phyloP scores from a whole-genome alignment of 2,113 vertebrate genomes.

The Grammomys dolichurus region DNA sequence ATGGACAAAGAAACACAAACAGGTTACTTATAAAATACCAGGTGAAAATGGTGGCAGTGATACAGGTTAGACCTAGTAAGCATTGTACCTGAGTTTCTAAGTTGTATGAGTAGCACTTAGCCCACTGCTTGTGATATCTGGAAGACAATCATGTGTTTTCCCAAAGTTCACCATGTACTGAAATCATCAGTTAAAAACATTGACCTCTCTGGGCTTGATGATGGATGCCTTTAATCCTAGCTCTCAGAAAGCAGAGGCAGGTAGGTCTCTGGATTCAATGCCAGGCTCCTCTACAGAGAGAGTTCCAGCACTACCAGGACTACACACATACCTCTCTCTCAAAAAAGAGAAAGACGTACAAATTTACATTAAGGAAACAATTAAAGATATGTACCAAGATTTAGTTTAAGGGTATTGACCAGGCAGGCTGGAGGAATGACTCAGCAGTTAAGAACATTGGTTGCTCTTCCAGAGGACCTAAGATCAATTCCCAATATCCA shows the following conservation, averaged over 20 bases:
- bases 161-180: neutral
- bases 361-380: conserved; percentile 10
- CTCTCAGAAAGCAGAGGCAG: neutral
- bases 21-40: conserved; percentile 30
- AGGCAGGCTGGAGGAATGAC: neutral
- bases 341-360: neutral
- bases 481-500: neutral
- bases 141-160: neutral
- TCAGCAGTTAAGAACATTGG: neutral
- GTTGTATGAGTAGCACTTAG: neutral
- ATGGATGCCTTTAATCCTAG: neutral
- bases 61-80: neutral
- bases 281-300: neutral
- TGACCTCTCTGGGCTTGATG: neutral
- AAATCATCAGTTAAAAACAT: neutral
- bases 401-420: neutral
- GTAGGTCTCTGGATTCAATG: neutral
- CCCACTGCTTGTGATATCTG: neutral
- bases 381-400: neutral
- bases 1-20: neutral
- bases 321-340: neutral
- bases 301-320: neutral
- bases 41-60: neutral
- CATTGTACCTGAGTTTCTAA: neutral
- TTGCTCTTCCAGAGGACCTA: neutral